Evolutionary conservation across 2,113 vertebrate species (phyloP).

Genomic region (Cromileptes altivelis): DNA sequence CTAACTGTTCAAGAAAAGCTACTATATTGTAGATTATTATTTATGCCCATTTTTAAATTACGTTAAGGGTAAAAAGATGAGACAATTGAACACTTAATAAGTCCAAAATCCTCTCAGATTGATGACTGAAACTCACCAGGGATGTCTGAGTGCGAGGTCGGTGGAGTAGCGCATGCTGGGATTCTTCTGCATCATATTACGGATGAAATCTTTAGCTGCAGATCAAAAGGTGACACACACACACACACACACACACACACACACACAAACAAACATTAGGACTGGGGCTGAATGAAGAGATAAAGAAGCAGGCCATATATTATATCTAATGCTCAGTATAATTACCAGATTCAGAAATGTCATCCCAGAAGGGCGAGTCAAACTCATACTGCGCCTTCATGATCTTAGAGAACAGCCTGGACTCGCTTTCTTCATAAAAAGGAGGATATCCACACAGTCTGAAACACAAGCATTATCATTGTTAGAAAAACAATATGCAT

Average conservation of each 20-base stretch:
- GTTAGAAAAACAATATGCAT: background rate
- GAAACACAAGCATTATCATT: background rate
- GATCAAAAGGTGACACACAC: background rate
- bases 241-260: background rate
- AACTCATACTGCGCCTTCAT: conserved; percentile 97
- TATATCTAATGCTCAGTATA: background rate
- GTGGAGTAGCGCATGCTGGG: conserved; percentile 89
- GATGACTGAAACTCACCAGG: conserved; percentile 87
- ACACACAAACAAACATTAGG: background rate
- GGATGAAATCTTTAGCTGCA: conserved; percentile 96
- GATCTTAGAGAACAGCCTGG: conserved; percentile 96
- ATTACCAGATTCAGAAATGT: conserved; percentile 95
- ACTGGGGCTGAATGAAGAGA: background rate
- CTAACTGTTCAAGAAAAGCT: background rate
- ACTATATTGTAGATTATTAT: background rate
- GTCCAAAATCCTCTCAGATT: background rate
- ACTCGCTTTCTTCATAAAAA: conserved; percentile 95
- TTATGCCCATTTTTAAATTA: background rate
- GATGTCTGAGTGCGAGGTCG: conserved; percentile 92
- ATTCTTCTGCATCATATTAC: conserved; percentile 95
- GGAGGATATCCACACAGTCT: conserved; percentile 97
- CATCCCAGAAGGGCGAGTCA: conserved; percentile 97
- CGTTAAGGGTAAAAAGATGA: background rate
- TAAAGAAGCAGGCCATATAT: background rate
- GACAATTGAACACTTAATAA: background rate